Conservation (phyloP, 2,797 vertebrate species). For the Centropyge bicolor region DNA sequence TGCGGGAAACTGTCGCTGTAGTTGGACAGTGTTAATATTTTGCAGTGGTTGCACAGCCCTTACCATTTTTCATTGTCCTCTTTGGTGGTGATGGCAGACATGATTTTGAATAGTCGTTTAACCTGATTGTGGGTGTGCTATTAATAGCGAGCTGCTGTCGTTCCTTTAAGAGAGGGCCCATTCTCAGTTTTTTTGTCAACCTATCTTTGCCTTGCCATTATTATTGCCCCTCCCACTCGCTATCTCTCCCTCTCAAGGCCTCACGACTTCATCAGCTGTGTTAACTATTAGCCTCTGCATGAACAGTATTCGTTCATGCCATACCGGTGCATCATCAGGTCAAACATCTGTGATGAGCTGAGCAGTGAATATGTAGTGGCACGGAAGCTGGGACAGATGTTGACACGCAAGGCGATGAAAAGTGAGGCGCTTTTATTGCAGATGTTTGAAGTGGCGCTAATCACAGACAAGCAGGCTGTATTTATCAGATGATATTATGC, state of each 20-base stretch:
- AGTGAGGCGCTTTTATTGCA: conserved; percentile 5
- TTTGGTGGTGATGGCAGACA: not conserved
- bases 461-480: not conserved
- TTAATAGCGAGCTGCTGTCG: conserved; percentile 62
- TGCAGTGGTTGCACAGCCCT: not conserved
- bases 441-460: conserved; percentile 14
- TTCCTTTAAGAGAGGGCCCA: conserved; percentile 54
- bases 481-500: not conserved
- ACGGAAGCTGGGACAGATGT: conserved; percentile 16
- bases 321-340: conserved; percentile 44
- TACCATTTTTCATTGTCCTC: conserved; percentile 12
- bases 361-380: conserved; percentile 24
- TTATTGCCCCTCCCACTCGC: conserved; percentile 33
- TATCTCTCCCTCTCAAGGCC: conserved; percentile 36
- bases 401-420: conserved; percentile 19
- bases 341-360: conserved; percentile 53
- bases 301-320: conserved; percentile 47
- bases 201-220: conserved; percentile 54
- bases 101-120: conserved; percentile 53
- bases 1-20: not conserved
- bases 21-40: not conserved
- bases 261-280: conserved; percentile 52
- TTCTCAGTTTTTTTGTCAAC: conserved; percentile 42
- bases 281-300: conserved; percentile 53
- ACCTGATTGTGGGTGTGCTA: conserved; percentile 56